Evolutionary conservation across 1,140 invertebrate species (phyloP).

Genomic region (Ylistrum balloti): DNA sequence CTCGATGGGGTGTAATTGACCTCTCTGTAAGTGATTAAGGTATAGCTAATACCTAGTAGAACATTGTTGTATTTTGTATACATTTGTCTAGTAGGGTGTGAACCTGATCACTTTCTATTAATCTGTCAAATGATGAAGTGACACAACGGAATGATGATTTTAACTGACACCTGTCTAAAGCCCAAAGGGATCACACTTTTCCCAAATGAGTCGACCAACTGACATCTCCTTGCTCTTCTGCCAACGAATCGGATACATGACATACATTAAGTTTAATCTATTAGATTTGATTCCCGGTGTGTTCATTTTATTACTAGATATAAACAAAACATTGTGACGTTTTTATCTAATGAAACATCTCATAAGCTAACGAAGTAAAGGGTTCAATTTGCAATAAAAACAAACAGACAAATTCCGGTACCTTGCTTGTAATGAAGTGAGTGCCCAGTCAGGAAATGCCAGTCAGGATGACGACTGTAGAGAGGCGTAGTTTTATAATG

Average conservation of each 20-base stretch:
- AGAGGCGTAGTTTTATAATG: background rate
- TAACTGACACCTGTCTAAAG: constrained; percentile 18
- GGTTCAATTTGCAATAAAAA: background rate
- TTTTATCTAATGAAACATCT: background rate
- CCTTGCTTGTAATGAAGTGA: background rate
- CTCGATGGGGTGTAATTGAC: constrained; percentile 10
- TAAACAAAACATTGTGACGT: background rate
- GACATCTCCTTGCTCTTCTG: background rate
- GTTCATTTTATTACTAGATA: background rate
- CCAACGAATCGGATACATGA: background rate
- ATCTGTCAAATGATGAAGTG: constrained; percentile 10
- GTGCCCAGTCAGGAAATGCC: background rate
- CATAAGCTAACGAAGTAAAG: background rate
- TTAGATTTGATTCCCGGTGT: background rate
- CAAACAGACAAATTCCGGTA: background rate
- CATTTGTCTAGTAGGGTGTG: background rate
- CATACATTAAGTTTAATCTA: background rate
- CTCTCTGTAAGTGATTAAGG: background rate
- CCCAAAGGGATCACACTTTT: background rate
- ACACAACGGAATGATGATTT: background rate
- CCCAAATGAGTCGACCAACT: background rate
- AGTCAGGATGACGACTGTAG: background rate
- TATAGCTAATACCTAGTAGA: background rate
- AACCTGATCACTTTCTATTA: constrained; percentile 25
- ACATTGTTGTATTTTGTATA: constrained; percentile 29